Evolutionary conservation across 2,797 vertebrate genomes (phyloP), one percentile per base, ranked within the genome.

Genomic region (Smutsia gigantea): DNA sequence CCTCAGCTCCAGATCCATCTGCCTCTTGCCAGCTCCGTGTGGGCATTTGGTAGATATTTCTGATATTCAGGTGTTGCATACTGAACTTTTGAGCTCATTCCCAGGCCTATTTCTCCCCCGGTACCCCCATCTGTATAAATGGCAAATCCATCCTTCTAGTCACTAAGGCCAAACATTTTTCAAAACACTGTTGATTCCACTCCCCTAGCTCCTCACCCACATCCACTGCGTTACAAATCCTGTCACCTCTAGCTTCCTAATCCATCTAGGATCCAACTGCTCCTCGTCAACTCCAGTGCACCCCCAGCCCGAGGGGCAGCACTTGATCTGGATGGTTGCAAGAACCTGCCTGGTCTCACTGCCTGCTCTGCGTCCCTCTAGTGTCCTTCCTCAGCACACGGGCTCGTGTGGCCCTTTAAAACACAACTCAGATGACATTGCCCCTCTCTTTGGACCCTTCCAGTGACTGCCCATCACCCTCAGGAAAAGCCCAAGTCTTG

Each of bases 241-340:
- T 14, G 5, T 1, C 27, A 11, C 29, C 75, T 79, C 68, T 18
- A 25, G 18, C 61, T 42, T 79, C 39, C 42, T 34, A 15, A 3
- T 1, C 14, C 31, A 53, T 3, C 23, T 74, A 57, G 75, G 61
- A 29, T 42, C n/a, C 4, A 13, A 3, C 34, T n/a, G 2, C 11
- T 17, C 14, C 39, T n/a, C 34, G 2, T 87, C 29, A 0, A n/a
- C 10, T 34, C 55, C 34, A 4, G 49, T 29, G 21, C 19, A 3
- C 12, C 42, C 34, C 23, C 7, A 9, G 63, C 71, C 61, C 2
- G 5, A 34, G 34, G 11, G 11, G 25, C 55, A 27, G n/a, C 64
- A 4, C 27, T 49, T 21, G 11, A 9, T 12, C 39, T 12, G 34
- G 18, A 19, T 10, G 27, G 1, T 27, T 2, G 7, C 0, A 0